Base-by-base conservation (phyloP, 37 sponge, comb jelly and placozoan genomes). In the Cliona cf. orientalis region DNA sequence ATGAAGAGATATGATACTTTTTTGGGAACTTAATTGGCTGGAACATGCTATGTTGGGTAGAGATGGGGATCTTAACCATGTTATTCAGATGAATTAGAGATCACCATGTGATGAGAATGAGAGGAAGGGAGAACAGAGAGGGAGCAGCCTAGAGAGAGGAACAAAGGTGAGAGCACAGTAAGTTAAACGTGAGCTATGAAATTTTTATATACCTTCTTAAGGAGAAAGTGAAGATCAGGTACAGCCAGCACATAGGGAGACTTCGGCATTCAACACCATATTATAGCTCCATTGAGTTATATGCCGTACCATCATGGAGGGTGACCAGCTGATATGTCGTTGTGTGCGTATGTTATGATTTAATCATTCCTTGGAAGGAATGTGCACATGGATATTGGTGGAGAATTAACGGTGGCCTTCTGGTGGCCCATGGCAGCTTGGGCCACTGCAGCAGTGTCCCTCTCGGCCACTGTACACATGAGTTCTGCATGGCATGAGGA, bases 161-260 rank as follows among this genome's bases (percentile, higher is more conserved):
- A n/a, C n/a, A n/a, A n/a, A n/a, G n/a, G 84, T 75, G 84, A 69
- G 84, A 76, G 84, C 61, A 74, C 66, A 65, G 25, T 73, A 58
- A n/a, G 46, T 14, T 46, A 46, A 6, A 46, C 31, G 14, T 39
- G 60, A 65, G 25, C 34, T 62, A 65, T 63, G 32, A 63, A 37
- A 63, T 2, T 55, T 35, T 21, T 42, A n/a, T n/a, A n/a, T n/a
- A 88, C 78, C 81, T 93, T 93, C 60, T 22, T 40, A 3, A 90
- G 78, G n/a, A 93, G 60, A 46, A 89, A 68, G 12, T 85, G 70
- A 5, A 93, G 85, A 42, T 89, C 72, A 49, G 91, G 90, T 1
- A 79, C 71, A 23, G 58, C 94, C 62, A 93, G 42, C 34, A 90
- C 76, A 63, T 93, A 93, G 25, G 94, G 82, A 28, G 33, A 45